Conservation (phyloP, 2,113 vertebrate species). For the Pyrgilauda ruficollis region DNA sequence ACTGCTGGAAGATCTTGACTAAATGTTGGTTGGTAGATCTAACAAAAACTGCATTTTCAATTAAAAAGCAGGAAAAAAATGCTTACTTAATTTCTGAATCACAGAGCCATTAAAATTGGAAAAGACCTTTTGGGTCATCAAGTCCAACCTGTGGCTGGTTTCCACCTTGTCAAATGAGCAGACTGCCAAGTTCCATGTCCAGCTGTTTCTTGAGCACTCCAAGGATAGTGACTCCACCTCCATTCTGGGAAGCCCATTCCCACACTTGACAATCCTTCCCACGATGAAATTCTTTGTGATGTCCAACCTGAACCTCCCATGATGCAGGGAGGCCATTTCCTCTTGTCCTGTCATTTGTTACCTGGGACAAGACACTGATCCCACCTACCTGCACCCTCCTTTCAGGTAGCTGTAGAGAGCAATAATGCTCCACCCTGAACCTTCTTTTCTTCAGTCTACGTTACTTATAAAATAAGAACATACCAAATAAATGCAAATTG, state of each 20-base stretch:
- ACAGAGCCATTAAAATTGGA: background rate
- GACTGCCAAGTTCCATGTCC: too few relatives aligned
- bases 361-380: background rate
- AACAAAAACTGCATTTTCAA: background rate
- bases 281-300: accelerated
- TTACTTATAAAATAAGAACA: background rate
- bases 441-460: background rate
- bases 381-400: background rate
- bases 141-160: background rate
- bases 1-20: background rate
- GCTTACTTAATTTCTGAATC: background rate
- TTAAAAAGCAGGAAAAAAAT: background rate
- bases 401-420: background rate
- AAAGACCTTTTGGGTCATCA: background rate
- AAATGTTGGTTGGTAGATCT: background rate
- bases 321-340: background rate
- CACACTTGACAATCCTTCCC: background rate
- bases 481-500: background rate
- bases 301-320: background rate
- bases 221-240: background rate
- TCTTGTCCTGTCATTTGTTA: background rate
- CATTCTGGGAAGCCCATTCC: background rate
- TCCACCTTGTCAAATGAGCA: background rate
- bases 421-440: accelerated
- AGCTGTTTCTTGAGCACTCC: background rate